Evolutionary conservation across 2,797 vertebrate genomes (phyloP).

Genomic region (Hoplostethus mediterraneus): DNA sequence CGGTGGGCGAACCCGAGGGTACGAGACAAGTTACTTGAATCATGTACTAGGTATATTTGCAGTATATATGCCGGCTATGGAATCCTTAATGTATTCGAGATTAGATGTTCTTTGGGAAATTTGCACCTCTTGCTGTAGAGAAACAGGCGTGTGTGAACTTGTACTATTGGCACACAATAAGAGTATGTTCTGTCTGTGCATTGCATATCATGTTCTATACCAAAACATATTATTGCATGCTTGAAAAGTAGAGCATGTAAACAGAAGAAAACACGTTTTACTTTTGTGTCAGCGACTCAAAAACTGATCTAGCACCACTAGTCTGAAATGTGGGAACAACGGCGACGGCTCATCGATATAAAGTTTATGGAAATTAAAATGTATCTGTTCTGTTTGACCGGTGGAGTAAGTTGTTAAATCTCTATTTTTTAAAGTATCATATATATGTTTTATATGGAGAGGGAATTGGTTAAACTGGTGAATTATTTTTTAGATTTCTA

Average conservation of each 20-base stretch:
- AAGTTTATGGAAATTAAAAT: slow-evolving; percentile 25
- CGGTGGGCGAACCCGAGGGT: slow-evolving; percentile 27
- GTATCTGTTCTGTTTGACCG: slow-evolving; percentile 46
- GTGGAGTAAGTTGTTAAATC: slow-evolving; percentile 66
- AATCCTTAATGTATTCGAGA: slow-evolving; percentile 45
- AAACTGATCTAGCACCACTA: slow-evolving; percentile 32
- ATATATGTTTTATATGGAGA: slow-evolving; percentile 76
- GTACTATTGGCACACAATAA: slow-evolving; percentile 8
- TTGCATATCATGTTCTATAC: slow-evolving; percentile 74
- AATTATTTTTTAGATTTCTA: slow-evolving; percentile 75
- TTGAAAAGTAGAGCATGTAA: slow-evolving; percentile 64
- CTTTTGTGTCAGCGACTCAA: slow-evolving; percentile 37
- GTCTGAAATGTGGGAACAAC: slow-evolving; percentile 63
- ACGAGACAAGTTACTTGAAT: slow-evolving; percentile 78
- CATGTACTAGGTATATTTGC: slow-evolving; percentile 37
- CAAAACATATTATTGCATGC: slow-evolving; percentile 75
- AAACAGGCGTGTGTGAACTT: slow-evolving; percentile 25
- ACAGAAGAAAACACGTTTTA: slow-evolving; percentile 29
- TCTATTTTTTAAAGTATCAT: slow-evolving; percentile 80
- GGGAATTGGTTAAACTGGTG: slow-evolving; percentile 56
- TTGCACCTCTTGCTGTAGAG: slow-evolving; percentile 38
- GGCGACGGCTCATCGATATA: slow-evolving; percentile 39
- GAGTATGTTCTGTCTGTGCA: slow-evolving; percentile 52
- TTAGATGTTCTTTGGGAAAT: slow-evolving; percentile 37
- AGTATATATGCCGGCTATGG: slow-evolving; percentile 26